A percentile compares a stretch with the other conserved stretches of the same genome.
Evolutionary conservation across 1,140 invertebrate species (phyloP).

Genomic region (Episyrphus balteatus): DNA sequence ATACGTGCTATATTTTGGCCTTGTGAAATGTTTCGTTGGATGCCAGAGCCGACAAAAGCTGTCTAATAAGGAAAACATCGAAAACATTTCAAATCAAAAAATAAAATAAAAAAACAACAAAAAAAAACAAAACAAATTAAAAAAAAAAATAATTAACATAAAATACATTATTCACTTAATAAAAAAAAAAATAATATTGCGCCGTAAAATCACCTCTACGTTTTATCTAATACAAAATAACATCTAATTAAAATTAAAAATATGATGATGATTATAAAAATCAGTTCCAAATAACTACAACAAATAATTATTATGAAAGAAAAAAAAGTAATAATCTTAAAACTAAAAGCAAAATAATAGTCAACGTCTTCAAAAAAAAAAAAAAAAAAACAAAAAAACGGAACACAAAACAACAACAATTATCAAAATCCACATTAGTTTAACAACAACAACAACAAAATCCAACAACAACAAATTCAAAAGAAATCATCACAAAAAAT

Average conservation of each 20-base stretch:
- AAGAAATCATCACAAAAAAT: too few species aligned
- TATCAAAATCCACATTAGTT: too few species aligned
- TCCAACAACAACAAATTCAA: too few species aligned
- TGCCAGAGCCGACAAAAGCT: constrained; percentile 38
- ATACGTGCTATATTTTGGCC: constrained; percentile 35
- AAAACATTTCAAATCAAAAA: constrained; percentile 6
- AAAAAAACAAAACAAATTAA: constrained; percentile 5
- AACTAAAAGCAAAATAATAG: neutral
- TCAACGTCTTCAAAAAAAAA: too few species aligned
- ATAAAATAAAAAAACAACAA: constrained; percentile 18
- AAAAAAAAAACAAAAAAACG: too few species aligned
- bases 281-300: too few species aligned
- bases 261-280: too few species aligned
- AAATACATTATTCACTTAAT: neutral
- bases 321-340: too few species aligned
- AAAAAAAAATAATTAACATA: constrained; percentile 1
- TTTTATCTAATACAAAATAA: neutral
- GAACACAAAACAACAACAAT: too few species aligned
- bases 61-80: constrained; percentile 38
- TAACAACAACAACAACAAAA: too few species aligned
- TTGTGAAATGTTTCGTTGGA: constrained; percentile 37
- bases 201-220: too few species aligned
- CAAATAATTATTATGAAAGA: neutral
- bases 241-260: neutral
- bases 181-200: neutral